Conservation (phyloP, 1,140 invertebrate species). For the Pogonognathellus flavescens region DNA sequence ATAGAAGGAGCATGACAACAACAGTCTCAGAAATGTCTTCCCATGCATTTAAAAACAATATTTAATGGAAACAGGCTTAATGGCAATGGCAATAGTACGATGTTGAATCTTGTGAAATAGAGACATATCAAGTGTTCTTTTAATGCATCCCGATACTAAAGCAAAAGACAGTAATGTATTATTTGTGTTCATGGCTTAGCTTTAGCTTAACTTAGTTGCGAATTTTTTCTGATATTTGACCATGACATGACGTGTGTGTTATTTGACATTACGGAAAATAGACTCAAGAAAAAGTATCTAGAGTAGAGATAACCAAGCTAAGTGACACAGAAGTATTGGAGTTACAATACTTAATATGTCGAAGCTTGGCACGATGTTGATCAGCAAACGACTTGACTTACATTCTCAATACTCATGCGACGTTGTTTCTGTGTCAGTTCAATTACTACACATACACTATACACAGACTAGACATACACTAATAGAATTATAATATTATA, state of each 20-base stretch:
- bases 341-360: not conserved
- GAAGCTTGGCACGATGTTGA: not conserved
- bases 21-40: too few species aligned
- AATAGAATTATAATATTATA: too few species aligned
- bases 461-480: too few species aligned
- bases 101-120: not conserved
- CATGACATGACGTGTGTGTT: not conserved
- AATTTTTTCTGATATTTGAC: not conserved
- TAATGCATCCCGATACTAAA: not conserved
- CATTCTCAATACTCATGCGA: too few species aligned
- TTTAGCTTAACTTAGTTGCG: not conserved
- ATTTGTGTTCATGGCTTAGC: not conserved
- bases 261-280: not conserved
- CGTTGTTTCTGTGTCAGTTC: too few species aligned
- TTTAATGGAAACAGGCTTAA: too few species aligned
- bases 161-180: slow-evolving; percentile 12
- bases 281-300: too few species aligned
- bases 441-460: too few species aligned
- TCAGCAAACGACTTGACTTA: too few species aligned
- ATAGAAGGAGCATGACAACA: too few species aligned
- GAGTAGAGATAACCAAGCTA: not conserved
- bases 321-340: not conserved
- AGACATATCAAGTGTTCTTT: not conserved
- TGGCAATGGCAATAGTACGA: too few species aligned
- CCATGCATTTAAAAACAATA: too few species aligned